Evolutionary conservation across 2,797 vertebrate species (phyloP), one percentile per base, ranked within the genome.

Genomic region (Amphiprion clarkii): DNA sequence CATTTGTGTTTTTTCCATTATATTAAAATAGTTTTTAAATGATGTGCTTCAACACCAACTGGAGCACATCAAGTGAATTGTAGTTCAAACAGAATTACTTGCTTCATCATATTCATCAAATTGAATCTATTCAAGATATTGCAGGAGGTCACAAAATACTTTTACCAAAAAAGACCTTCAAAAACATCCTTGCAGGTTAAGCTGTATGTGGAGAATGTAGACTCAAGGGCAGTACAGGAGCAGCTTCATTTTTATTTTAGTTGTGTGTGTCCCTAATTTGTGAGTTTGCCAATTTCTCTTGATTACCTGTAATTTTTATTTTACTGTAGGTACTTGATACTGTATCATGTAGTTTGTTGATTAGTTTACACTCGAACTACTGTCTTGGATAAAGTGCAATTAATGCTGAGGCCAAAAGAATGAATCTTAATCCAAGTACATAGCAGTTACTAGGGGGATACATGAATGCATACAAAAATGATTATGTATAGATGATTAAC

Each of bases 21-120:
- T 42, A 83, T 53, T 39, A 40, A 46, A 58, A 21, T 39, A 48
- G 39, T 51, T 48, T 79, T 71, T 49, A 51, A 78, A 80, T 64
- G 8, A 60, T 55, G 17, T 51, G 40, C 13, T 61, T 63, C 1
- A 40, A 64, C 12, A 40, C 4, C 66, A 71, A 53, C 14, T 17
- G 33, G n/a, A 39, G 31, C 17, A 58, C 44, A 57, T 58, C 5
- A 42, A 2, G 27, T n/a, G n/a, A 21, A 21, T 7, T 59, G 49
- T 25, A 44, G 52, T 64, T 57, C 21, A 46, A 56, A 64, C 66
- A 1, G 58, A 78, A 65, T 63, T 0, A 55, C 6, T 59, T 11
- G 59, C 14, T 68, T 60, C 9, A n/a, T 4, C 7, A 9, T 33
- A 21, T 64, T 74, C 2, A 40, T 56, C 10, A 23, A 39, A 14